Conservation (phyloP, 2,888 invertebrate genomes). For the Cryptus viduatorius region DNA sequence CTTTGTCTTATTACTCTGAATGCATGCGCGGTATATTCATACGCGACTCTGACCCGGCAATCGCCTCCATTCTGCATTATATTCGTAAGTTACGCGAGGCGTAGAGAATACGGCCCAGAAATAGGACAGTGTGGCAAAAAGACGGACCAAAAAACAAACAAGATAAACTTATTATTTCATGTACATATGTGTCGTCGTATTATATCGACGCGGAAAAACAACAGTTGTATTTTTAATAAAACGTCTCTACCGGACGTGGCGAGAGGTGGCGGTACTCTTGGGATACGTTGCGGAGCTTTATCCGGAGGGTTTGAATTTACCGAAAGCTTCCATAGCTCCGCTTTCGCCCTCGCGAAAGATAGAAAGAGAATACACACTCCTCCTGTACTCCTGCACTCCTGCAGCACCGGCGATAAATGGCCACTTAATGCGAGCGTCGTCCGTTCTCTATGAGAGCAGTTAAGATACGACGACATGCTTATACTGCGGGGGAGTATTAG, state of each 20-base stretch:
- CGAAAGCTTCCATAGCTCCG: slow-evolving; percentile 22
- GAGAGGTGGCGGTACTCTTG: not conserved
- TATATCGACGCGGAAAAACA: slow-evolving; percentile 82
- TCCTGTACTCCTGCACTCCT: slow-evolving; percentile 63
- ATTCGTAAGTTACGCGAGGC: not conserved
- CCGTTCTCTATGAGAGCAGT: slow-evolving; percentile 72
- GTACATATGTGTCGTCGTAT: slow-evolving; percentile 74
- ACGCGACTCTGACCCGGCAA: not conserved
- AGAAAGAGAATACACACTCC: slow-evolving; percentile 58
- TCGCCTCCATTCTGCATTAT: slow-evolving; percentile 11
- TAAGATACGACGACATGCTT: slow-evolving; percentile 76
- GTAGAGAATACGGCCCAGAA: not conserved
- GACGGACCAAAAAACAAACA: not conserved
- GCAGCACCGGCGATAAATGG: slow-evolving; percentile 70
- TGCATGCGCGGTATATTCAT: slow-evolving; percentile 44
- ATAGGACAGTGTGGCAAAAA: not conserved
- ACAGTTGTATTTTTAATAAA: too few species aligned
- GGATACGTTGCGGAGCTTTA: slow-evolving; percentile 45
- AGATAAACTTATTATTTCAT: slow-evolving; percentile 71
- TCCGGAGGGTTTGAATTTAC: slow-evolving; percentile 31
- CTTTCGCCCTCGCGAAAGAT: slow-evolving; percentile 42
- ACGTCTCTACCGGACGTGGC: not conserved
- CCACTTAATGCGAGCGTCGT: slow-evolving; percentile 71
- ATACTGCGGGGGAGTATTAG: slow-evolving; percentile 67
- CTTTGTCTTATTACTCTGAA: slow-evolving; percentile 33